phyloP scores from a whole-genome alignment of 2,888 invertebrate species.

The Agrotis clavis region DNA sequence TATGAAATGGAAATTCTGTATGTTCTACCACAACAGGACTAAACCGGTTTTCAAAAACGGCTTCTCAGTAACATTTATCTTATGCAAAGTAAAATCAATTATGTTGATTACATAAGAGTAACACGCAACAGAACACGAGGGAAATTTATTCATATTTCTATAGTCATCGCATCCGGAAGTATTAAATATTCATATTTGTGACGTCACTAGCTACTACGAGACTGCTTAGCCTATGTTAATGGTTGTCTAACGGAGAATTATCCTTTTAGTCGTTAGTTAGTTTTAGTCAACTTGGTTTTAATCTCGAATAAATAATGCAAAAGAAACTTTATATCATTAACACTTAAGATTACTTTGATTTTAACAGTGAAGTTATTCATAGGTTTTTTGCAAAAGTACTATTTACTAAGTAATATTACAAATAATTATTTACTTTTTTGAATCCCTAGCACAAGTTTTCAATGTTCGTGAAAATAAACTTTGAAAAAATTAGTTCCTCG shows the following conservation, averaged over 20 bases:
- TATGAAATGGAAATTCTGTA: neutral
- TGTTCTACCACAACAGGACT: neutral
- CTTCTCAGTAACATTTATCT: neutral
- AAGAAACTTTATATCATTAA: neutral
- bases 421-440: too few species aligned
- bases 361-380: too few species aligned
- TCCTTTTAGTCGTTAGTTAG: constrained; percentile 9
- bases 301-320: neutral
- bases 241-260: neutral
- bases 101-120: constrained; percentile 39
- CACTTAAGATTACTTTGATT: neutral
- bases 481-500: too few species aligned
- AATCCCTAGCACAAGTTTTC: too few species aligned
- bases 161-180: constrained; percentile 42
- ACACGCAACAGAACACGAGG: constrained; percentile 19
- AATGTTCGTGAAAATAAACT: too few species aligned
- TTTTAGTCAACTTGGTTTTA: neutral
- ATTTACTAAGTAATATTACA: too few species aligned
- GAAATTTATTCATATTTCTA: constrained; percentile 23
- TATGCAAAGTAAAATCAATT: neutral
- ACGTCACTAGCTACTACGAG: constrained; percentile 29
- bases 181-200: constrained; percentile 46
- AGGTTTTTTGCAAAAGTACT: neutral
- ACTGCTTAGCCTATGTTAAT: constrained; percentile 5
- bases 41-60: constrained; percentile 12